phyloP scores from a whole-genome alignment of 2,113 vertebrate genomes.

The Archilochus colubris region DNA sequence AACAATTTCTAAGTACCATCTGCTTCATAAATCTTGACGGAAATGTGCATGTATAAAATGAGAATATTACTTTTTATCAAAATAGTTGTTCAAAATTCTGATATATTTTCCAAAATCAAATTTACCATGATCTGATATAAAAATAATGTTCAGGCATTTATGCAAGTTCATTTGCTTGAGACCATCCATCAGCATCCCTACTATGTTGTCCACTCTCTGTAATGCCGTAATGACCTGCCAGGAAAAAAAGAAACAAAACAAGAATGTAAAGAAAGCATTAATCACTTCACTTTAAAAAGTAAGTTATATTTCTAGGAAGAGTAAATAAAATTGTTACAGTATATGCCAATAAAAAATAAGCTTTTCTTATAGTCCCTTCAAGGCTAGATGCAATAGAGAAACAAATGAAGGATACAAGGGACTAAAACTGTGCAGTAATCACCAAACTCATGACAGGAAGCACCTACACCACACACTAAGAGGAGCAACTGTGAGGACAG shows the following conservation, averaged over 20 bases:
- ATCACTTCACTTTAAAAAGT: not conserved
- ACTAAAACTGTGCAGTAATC: not conserved
- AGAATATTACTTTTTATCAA: not conserved
- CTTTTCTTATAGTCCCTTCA: not conserved
- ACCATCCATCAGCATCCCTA: slow-evolving; percentile 90
- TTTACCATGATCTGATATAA: slow-evolving; percentile 95
- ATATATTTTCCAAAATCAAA: not conserved
- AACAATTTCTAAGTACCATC: not conserved
- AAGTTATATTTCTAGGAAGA: not conserved
- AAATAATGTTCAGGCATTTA: slow-evolving; percentile 88
- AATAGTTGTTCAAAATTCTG: not conserved
- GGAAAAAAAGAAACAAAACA: not conserved
- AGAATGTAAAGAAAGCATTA: not conserved
- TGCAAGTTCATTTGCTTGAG: slow-evolving; percentile 85
- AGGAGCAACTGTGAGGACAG: not conserved
- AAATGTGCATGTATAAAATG: not conserved
- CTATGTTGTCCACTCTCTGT: slow-evolving; percentile 81
- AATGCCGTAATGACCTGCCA: slow-evolving; percentile 87
- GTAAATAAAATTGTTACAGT: not conserved
- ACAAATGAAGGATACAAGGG: not conserved
- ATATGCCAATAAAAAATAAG: not conserved
- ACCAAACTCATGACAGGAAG: not conserved
- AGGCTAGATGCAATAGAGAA: not conserved
- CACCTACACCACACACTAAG: not conserved
- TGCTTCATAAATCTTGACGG: not conserved